A percentile compares a stretch with the other conserved stretches of the same genome.
These are phyloP conservation scores for Cydia fagiglandana DNA, from an alignment of 1,140 invertebrate genomes.

Conservation along the genomic window DNA sequence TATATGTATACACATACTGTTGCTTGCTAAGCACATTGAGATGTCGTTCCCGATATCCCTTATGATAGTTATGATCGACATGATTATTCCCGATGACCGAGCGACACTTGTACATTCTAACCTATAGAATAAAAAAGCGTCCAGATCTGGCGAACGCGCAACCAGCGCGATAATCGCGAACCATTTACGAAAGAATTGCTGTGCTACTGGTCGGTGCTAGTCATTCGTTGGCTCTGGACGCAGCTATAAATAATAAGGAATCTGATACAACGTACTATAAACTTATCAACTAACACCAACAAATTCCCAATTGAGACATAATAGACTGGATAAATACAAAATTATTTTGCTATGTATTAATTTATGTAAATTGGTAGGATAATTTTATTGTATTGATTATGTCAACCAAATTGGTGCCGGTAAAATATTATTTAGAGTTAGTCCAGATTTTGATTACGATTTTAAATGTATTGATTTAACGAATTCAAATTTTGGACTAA, in stretches of 20 bases:
- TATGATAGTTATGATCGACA: conserved; percentile 9
- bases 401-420: neutral
- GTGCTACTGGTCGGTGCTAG: too few relatives aligned
- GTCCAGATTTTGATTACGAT: neutral
- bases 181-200: too few relatives aligned
- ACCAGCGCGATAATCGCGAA: too few relatives aligned
- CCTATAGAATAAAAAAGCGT: neutral
- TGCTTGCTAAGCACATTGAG: neutral
- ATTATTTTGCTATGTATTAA: neutral
- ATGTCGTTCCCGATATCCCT: conserved; percentile 1
- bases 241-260: too few relatives aligned
- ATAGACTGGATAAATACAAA: neutral
- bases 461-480: neutral
- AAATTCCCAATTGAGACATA: neutral
- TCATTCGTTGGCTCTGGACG: too few relatives aligned
- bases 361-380: neutral
- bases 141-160: too few relatives aligned
- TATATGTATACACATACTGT: conserved; percentile 14
- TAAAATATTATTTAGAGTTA: neutral
- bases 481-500: conserved; percentile 13
- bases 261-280: neutral
- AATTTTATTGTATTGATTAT: neutral
- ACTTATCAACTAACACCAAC: neutral
- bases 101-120: conserved; percentile 1
- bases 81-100: neutral